A percentile compares a stretch with the other conserved stretches of the same genome.
Conservation (phyloP, 2,888 invertebrate species). For the Pardosa pseudoannulata region DNA sequence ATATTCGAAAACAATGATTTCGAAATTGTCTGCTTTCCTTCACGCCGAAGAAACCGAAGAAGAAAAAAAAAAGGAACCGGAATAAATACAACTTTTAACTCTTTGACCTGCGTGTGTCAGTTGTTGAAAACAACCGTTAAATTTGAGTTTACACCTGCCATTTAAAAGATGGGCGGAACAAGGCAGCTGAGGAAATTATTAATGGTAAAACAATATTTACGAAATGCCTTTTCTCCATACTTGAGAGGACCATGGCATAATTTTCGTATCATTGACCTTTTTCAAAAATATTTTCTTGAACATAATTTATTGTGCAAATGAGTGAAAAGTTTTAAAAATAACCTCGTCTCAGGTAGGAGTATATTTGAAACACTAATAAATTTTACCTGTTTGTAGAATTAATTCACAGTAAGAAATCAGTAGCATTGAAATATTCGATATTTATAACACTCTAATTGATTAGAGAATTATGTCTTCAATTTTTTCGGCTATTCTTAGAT, state of each 20-base stretch:
- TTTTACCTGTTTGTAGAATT: too few species aligned
- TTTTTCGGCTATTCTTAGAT: too few species aligned
- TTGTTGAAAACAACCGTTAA: neutral
- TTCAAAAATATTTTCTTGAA: neutral
- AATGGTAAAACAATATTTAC: neutral
- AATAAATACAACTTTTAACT: neutral
- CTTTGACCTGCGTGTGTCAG: neutral
- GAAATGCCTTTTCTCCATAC: neutral
- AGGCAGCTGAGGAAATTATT: neutral
- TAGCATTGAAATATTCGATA: too few species aligned
- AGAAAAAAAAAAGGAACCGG: neutral
- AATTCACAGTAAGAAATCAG: too few species aligned
- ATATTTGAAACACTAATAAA: too few species aligned
- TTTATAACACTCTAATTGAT: too few species aligned
- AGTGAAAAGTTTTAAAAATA: too few species aligned
- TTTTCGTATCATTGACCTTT: neutral
- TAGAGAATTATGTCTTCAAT: too few species aligned
- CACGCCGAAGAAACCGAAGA: neutral
- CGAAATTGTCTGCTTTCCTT: conserved; percentile 12
- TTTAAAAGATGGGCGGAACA: neutral
- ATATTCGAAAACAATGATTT: neutral
- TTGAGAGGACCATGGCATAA: neutral
- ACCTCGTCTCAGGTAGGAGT: too few species aligned
- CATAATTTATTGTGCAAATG: too few species aligned
- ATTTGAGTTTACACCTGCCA: neutral